Base-by-base conservation (phyloP, 2,888 invertebrate genomes). In the Punctoribates punctum region DNA sequence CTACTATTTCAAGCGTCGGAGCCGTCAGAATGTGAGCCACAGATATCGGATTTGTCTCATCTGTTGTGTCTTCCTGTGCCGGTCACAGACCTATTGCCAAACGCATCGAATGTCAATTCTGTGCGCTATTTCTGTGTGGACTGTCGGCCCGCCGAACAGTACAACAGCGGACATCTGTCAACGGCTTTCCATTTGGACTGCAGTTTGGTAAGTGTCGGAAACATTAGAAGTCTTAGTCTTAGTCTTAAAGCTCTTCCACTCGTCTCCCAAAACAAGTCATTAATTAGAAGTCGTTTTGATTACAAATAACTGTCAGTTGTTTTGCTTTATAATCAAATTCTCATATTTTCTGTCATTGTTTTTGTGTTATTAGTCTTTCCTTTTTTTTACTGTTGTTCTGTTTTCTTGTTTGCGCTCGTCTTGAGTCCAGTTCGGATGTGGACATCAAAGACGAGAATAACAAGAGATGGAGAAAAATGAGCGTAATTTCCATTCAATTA, bases 101-200 rank as follows among this genome's bases (percentile, higher is more conserved):
- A 57, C 25, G 27, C 70, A 20, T 20, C 77, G 15, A 79, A 73
- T 57, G 73, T 78, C 34, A 75, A 42, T 57, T 54, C 70, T 42
- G 90, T 92, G 0, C 88, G 93, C 81, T 99, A 96, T 85, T 98
- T 98, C 85, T 87, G 98, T 79, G 96, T 99, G 11, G 99, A 99
- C 85, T 97, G 97, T 84, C 88, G 99, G 79, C 96, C 98, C 11
- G 90, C 94, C 15, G 95, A 96, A 80, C 96, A 98, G 83, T 99
- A 97, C 83, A 97, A 97, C 86, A 91, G 91, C 75, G 98, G 98
- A 0, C 97, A 98, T 86, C 88, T 99, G 80, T 92, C 95, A 0
- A 97, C 96, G 74, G 98, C 98, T 75, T 99, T 98, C 86, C 97
- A 98, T 85, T 87, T 99, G 79, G 98, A 99, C 84, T 96, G 96